A percentile compares a stretch with the other conserved stretches of the same genome.
These are phyloP conservation scores for Deroptyus accipitrinus DNA, from an alignment of 2,113 vertebrate species.

Conservation along the genomic window DNA sequence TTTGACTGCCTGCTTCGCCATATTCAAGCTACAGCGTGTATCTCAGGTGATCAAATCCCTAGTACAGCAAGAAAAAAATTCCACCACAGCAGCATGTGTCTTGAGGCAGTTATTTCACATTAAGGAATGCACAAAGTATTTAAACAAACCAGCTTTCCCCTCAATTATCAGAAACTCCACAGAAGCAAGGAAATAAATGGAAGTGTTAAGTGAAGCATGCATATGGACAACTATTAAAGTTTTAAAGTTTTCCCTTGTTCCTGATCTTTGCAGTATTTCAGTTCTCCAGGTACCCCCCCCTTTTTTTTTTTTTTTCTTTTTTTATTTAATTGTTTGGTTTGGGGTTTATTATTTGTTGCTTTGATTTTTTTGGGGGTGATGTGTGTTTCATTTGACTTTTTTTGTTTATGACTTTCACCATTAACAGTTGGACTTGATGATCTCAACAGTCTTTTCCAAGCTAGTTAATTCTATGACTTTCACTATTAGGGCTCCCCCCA, in stretches of 20 bases:
- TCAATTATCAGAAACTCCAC: not conserved
- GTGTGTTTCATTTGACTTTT: not conserved
- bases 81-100: not conserved
- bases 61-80: not conserved
- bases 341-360: not conserved
- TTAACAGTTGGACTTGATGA: not conserved
- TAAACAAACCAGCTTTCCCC: conserved; percentile 8
- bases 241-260: not conserved
- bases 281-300: not conserved
- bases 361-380: not conserved
- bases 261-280: not conserved
- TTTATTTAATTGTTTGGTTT: not conserved
- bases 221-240: not conserved
- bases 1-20: not conserved
- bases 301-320: not conserved
- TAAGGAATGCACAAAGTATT: conserved; percentile 43
- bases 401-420: not conserved
- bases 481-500: not conserved
- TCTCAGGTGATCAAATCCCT: not conserved
- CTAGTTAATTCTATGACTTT: not conserved
- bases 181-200: not conserved
- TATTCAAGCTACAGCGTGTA: not conserved
- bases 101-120: not conserved
- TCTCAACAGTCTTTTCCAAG: not conserved
- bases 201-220: not conserved